phyloP scores from a whole-genome alignment of 2,888 invertebrate genomes.

The Hylaea fasciaria region DNA sequence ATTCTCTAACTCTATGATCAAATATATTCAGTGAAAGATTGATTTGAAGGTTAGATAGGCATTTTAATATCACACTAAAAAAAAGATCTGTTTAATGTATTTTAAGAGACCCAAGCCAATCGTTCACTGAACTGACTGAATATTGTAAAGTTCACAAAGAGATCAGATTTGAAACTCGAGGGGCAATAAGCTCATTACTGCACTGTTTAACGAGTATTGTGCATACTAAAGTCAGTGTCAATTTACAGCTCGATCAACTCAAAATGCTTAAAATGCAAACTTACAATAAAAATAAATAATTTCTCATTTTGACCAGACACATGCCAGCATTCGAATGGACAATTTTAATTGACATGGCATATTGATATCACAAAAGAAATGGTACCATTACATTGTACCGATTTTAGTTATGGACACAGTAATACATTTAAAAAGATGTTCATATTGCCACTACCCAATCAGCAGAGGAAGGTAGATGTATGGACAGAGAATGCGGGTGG shows the following conservation, averaged over 20 bases:
- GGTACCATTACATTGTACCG: conserved; percentile 69
- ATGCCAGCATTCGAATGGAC: conserved; percentile 77
- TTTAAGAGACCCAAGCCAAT: conserved; percentile 60
- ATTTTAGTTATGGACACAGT: conserved; percentile 59
- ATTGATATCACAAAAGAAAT: conserved; percentile 76
- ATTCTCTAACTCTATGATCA: conserved; percentile 79
- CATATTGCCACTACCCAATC: conserved; percentile 79
- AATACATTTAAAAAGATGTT: conserved; percentile 53
- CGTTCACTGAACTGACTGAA: conserved; percentile 62
- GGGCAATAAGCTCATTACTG: conserved; percentile 68
- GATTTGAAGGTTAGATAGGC: conserved; percentile 50
- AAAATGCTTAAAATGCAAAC: conserved; percentile 75
- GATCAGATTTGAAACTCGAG: conserved; percentile 72
- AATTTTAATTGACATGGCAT: conserved; percentile 83
- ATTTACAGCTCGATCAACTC: conserved; percentile 68
- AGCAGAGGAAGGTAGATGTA: conserved; percentile 64
- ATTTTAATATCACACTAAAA: conserved; percentile 45
- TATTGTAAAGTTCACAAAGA: conserved; percentile 80
- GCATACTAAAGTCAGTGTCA: conserved; percentile 37
- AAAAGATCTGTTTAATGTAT: conserved; percentile 10
- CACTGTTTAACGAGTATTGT: conserved; percentile 17
- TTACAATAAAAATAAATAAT: conserved; percentile 79
- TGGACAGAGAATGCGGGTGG: conserved; percentile 51
- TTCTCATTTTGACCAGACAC: conserved; percentile 77
- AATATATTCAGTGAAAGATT: conserved; percentile 71